A percentile compares a stretch with the other conserved stretches of the same genome.
Evolutionary conservation across 1,140 invertebrate species (phyloP).

Genomic region (Listronotus oregonensis): DNA sequence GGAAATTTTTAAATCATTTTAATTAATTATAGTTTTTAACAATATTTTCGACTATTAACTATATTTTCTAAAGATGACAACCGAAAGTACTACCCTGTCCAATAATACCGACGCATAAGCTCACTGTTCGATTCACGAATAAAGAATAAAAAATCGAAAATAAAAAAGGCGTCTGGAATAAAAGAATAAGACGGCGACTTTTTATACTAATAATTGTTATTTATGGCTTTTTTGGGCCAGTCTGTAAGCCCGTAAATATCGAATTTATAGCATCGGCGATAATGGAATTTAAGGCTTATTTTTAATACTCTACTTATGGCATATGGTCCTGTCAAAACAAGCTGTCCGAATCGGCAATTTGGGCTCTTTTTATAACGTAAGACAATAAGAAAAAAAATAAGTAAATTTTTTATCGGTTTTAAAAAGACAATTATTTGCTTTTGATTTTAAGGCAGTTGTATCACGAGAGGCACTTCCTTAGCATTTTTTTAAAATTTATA

Average conservation of each 20-base stretch:
- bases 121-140: slow-evolving; percentile 28
- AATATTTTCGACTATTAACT: too few species aligned
- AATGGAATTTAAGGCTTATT: slow-evolving; percentile 36
- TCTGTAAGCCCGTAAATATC: slow-evolving; percentile 38
- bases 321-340: slow-evolving; percentile 32
- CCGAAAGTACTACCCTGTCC: slow-evolving; percentile 16
- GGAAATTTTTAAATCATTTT: too few species aligned
- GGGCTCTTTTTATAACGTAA: neutral
- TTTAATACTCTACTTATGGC: slow-evolving; percentile 19
- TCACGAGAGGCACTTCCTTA: too few species aligned
- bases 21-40: too few species aligned
- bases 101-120: slow-evolving; percentile 22
- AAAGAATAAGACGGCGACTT: slow-evolving; percentile 27
- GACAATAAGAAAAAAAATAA: too few species aligned
- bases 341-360: slow-evolving; percentile 17
- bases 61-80: too few species aligned
- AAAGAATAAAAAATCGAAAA: slow-evolving; percentile 28
- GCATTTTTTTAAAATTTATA: too few species aligned
- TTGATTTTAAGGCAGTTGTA: too few species aligned
- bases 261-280: slow-evolving; percentile 31
- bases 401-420: too few species aligned
- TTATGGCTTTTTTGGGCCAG: slow-evolving; percentile 23
- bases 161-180: slow-evolving; percentile 19
- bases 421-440: too few species aligned
- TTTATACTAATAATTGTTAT: slow-evolving; percentile 37